Evolutionary conservation across 2,797 vertebrate genomes (phyloP).

Genomic region (Peromyscus nudipes): DNA sequence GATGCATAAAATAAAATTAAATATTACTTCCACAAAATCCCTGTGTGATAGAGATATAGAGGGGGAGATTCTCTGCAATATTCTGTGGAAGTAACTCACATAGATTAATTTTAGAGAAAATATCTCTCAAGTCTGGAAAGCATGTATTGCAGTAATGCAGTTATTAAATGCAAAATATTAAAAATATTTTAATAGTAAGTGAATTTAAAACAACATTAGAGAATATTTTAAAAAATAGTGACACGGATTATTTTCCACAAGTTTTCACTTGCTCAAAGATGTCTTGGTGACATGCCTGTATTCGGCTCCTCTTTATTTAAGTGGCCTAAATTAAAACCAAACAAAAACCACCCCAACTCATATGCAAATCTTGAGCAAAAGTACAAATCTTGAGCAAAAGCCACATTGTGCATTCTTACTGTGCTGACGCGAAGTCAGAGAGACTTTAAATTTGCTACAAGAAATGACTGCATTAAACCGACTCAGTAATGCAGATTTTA

Average conservation of each 20-base stretch:
- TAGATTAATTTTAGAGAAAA: slow-evolving; percentile 57
- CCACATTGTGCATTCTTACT: slow-evolving; percentile 18
- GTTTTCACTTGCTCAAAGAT: slow-evolving; percentile 62
- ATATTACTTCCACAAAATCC: background rate
- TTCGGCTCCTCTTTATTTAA: slow-evolving; percentile 47
- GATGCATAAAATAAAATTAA: slow-evolving; percentile 24
- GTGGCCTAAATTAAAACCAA: slow-evolving; percentile 36
- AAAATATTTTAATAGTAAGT: slow-evolving; percentile 29
- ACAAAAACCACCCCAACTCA: background rate
- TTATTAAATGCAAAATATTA: background rate
- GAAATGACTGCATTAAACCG: slow-evolving; percentile 38
- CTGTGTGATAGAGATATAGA: background rate
- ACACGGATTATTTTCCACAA: background rate
- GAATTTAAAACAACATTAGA: slow-evolving; percentile 39
- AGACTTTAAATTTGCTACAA: slow-evolving; percentile 51
- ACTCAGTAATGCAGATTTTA: slow-evolving; percentile 58
- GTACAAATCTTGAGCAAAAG: slow-evolving; percentile 46
- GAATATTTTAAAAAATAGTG: background rate
- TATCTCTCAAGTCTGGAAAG: slow-evolving; percentile 10
- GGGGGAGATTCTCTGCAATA: background rate
- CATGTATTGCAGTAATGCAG: background rate
- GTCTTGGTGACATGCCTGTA: slow-evolving; percentile 5
- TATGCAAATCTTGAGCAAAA: slow-evolving; percentile 53
- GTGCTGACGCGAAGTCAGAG: slow-evolving; percentile 55
- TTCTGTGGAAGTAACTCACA: slow-evolving; percentile 18